phyloP scores from a whole-genome alignment of 2,797 vertebrate species.

The Pseudomugil gertrudae region DNA sequence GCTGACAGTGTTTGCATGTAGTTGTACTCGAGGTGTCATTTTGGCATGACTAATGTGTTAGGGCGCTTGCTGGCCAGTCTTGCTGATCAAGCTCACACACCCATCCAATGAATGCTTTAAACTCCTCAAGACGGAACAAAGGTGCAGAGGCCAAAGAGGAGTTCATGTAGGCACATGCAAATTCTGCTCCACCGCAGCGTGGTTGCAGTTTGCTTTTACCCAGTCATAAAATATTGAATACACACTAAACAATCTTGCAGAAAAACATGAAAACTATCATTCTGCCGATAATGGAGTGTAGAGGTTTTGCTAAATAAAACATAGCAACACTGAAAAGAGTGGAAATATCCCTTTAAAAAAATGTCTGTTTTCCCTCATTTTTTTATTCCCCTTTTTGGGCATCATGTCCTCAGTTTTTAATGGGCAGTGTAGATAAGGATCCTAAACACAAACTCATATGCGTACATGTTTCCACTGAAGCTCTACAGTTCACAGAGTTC shows the following conservation, averaged over 20 bases:
- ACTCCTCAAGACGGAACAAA: slow-evolving; percentile 25
- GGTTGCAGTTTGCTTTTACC: slow-evolving; percentile 23
- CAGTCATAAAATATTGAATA: slow-evolving; percentile 5
- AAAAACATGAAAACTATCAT: background rate
- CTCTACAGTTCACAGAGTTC: slow-evolving; percentile 41
- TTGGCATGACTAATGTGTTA: slow-evolving; percentile 37
- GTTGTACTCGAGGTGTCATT: slow-evolving; percentile 7
- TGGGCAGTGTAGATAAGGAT: slow-evolving; percentile 24
- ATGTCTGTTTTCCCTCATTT: slow-evolving; percentile 58
- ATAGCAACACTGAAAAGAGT: slow-evolving; percentile 2
- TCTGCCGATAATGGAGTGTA: background rate
- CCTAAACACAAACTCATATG: slow-evolving; percentile 29
- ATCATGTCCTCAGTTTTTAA: slow-evolving; percentile 44
- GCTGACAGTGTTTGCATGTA: slow-evolving; percentile 2
- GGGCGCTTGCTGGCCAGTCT: slow-evolving; percentile 46
- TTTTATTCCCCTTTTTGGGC: slow-evolving; percentile 33
- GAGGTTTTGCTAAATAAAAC: background rate
- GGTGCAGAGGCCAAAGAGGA: slow-evolving; percentile 41
- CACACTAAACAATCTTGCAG: background rate
- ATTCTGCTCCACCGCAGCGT: slow-evolving; percentile 28
- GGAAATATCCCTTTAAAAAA: slow-evolving; percentile 43
- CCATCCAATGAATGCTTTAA: slow-evolving; percentile 51
- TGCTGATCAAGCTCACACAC: slow-evolving; percentile 73
- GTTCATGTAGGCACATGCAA: slow-evolving; percentile 60
- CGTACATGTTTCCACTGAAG: slow-evolving; percentile 19